A percentile compares a stretch with the other conserved stretches of the same genome.
phyloP scores from a whole-genome alignment of 2,797 vertebrate species.

The Knipowitschia caucasica region DNA sequence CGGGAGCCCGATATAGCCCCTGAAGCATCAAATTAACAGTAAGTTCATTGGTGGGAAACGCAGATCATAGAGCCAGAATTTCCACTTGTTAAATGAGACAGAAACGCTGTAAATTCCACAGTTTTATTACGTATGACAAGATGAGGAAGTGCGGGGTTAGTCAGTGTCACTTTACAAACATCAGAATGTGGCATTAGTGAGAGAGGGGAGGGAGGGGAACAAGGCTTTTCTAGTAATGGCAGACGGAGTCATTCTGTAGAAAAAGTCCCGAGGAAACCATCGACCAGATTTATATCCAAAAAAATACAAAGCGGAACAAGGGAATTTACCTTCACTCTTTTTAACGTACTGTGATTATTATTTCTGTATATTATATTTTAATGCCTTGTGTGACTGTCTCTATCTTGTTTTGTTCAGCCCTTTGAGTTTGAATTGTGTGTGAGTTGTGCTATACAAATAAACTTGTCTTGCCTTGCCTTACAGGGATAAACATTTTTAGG shows the following conservation, averaged over 20 bases:
- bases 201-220: conserved; percentile 19
- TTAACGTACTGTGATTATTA: too few relatives aligned
- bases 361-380: too few relatives aligned
- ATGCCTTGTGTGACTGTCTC: too few relatives aligned
- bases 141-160: conserved; percentile 44
- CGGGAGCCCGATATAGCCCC: background rate
- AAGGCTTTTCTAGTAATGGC: conserved; percentile 39
- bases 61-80: background rate
- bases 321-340: too few relatives aligned
- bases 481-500: too few relatives aligned
- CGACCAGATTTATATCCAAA: background rate
- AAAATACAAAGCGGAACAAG: too few relatives aligned
- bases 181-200: conserved; percentile 40
- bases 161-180: conserved; percentile 41
- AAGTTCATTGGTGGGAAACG: background rate
- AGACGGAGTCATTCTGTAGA: conserved; percentile 40
- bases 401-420: too few relatives aligned
- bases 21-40: too few relatives aligned
- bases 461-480: too few relatives aligned
- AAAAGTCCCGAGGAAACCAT: conserved; percentile 23
- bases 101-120: conserved; percentile 37
- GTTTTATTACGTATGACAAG: conserved; percentile 38
- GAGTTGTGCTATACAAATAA: too few relatives aligned
- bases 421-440: too few relatives aligned
- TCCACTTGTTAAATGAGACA: conserved; percentile 33